Evolutionary conservation across 64 coral and sea anemone species (phyloP).

Genomic region (Hydrozoanthus tunicans): DNA sequence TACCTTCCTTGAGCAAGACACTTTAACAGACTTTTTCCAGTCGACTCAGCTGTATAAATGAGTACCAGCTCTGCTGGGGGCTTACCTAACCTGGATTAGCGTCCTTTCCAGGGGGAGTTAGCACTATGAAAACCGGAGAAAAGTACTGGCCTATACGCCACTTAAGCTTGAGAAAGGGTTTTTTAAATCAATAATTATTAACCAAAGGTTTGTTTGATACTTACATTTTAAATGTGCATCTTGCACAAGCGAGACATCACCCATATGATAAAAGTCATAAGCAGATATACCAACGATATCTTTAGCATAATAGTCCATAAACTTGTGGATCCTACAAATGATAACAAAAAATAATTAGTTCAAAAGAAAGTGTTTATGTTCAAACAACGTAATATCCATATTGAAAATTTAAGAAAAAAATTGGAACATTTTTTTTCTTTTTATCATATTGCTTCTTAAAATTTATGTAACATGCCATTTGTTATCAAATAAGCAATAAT

Average conservation of each 20-base stretch:
- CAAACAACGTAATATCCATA: too few relatives aligned
- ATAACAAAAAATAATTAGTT: neutral
- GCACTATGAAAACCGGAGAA: too few relatives aligned
- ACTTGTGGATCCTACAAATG: slow-evolving; percentile 80
- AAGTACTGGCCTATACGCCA: neutral
- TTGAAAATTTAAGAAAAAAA: too few relatives aligned
- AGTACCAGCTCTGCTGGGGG: too few relatives aligned
- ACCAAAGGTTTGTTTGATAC: neutral
- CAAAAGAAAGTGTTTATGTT: too few relatives aligned
- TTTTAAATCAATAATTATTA: neutral
- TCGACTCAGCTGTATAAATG: too few relatives aligned
- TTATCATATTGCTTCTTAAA: neutral
- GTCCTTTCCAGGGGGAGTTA: too few relatives aligned
- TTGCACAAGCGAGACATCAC: slow-evolving; percentile 76
- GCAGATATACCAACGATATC: slow-evolving; percentile 96
- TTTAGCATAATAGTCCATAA: slow-evolving; percentile 91
- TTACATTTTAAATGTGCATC: slow-evolving; percentile 88
- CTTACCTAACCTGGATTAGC: too few relatives aligned
- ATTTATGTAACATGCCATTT: neutral
- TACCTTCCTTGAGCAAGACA: neutral
- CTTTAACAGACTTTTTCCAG: too few relatives aligned
- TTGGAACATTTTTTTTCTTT: too few relatives aligned
- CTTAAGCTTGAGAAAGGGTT: too few relatives aligned
- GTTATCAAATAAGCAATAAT: too few relatives aligned
- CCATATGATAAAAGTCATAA: slow-evolving; percentile 91